phyloP scores from a whole-genome alignment of 2,888 invertebrate genomes.

The Synergus gifuensis region DNA sequence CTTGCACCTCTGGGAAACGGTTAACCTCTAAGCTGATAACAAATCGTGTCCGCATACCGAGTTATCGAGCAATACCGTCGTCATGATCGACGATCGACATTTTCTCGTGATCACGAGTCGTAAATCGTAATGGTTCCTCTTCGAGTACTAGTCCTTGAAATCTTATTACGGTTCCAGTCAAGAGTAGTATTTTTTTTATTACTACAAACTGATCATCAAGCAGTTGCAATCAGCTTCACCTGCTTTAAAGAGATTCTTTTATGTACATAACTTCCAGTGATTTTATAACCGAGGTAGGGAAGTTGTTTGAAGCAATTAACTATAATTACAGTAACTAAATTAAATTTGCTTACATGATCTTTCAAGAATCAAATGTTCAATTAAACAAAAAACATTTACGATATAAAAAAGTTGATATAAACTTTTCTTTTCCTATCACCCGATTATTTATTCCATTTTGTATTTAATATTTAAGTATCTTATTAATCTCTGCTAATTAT shows the following conservation, averaged over 20 bases:
- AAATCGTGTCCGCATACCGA: constrained; percentile 73
- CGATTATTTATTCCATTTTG: background rate
- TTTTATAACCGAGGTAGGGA: background rate
- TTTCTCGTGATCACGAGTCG: constrained; percentile 60
- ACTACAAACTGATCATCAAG: constrained; percentile 16
- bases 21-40: constrained; percentile 71
- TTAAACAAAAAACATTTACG: no score
- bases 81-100: constrained; percentile 68
- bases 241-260: background rate
- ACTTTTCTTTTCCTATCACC: no score
- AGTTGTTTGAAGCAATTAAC: no score
- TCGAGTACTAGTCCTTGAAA: constrained; percentile 26
- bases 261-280: background rate
- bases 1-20: constrained; percentile 68
- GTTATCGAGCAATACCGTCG: constrained; percentile 53
- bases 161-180: constrained; percentile 44
- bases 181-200: constrained; percentile 32
- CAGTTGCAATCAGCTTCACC: constrained; percentile 9
- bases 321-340: no score
- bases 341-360: no score
- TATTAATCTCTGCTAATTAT: constrained; percentile 18
- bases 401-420: no score
- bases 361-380: no score
- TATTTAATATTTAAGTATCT: background rate
- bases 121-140: constrained; percentile 56